phyloP scores from a whole-genome alignment of 2,113 vertebrate species.

The Aspiorhynchus laticeps region DNA sequence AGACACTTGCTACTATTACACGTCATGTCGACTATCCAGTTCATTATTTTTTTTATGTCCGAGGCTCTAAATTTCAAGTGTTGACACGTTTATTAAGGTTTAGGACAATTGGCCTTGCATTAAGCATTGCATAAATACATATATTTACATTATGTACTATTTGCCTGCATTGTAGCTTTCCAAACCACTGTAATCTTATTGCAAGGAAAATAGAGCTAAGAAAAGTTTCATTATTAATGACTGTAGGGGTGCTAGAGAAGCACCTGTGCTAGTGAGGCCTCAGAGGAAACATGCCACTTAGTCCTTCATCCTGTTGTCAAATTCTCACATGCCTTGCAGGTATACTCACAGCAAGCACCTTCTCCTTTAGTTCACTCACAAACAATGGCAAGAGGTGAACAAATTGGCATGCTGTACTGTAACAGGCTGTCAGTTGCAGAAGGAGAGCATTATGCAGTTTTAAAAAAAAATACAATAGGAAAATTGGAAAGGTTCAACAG shows the following conservation, averaged over 20 bases:
- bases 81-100: not conserved
- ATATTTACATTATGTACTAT: not conserved
- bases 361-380: constrained; percentile 2
- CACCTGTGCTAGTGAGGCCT: constrained; percentile 15
- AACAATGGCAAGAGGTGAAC: not conserved
- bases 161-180: not conserved
- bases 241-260: not conserved
- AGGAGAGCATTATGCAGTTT: not conserved
- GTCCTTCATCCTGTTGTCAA: constrained; percentile 1
- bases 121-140: not conserved
- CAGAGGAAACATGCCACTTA: constrained; percentile 12
- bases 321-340: constrained; percentile 2
- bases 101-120: not conserved
- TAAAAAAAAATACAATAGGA: not conserved
- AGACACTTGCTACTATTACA: not conserved
- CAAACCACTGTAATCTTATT: not conserved
- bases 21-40: not conserved
- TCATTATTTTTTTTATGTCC: not conserved
- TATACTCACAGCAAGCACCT: constrained; percentile 4
- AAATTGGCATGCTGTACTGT: not conserved
- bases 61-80: not conserved
- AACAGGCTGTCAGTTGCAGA: not conserved
- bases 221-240: constrained; percentile 22
- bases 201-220: not conserved
- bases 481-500: not conserved